These are phyloP conservation scores for Neodiprion fabricii DNA, from an alignment of 1,140 invertebrate genomes.

Conservation along the genomic window DNA sequence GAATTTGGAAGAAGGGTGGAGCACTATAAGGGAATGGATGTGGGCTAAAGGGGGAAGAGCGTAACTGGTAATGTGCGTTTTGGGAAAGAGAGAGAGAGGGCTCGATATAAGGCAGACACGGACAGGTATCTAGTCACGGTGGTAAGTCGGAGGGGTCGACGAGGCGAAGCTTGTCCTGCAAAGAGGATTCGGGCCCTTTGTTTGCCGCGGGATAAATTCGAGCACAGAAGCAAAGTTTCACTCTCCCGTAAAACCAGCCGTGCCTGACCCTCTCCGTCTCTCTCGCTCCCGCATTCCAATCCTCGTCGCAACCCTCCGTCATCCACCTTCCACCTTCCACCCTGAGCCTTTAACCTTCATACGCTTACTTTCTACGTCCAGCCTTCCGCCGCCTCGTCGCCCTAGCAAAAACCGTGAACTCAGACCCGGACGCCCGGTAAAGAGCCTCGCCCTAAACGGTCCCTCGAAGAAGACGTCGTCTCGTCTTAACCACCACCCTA, in stretches of 20 bases:
- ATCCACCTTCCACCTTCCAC: neutral
- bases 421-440: neutral
- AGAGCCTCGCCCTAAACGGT: constrained; percentile 4
- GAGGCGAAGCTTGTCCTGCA: neutral
- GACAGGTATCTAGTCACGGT: neutral
- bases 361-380: neutral
- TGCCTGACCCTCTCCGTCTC: neutral
- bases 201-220: neutral
- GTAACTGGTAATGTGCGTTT: no score
- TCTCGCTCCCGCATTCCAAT: constrained; percentile 1
- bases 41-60: no score
- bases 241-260: constrained; percentile 6
- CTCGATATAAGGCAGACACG: neutral
- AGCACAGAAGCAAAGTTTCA: constrained; percentile 7
- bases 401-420: neutral
- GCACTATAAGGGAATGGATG: no score
- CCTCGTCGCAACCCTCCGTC: neutral
- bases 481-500: neutral
- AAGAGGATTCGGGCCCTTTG: neutral
- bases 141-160: constrained; percentile 3
- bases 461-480: neutral
- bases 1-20: neutral
- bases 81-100: neutral
- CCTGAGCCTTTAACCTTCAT: neutral
- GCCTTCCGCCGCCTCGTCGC: neutral